These are phyloP conservation scores for Psophia crepitans DNA, from an alignment of 2,113 vertebrate species.

Conservation along the genomic window DNA sequence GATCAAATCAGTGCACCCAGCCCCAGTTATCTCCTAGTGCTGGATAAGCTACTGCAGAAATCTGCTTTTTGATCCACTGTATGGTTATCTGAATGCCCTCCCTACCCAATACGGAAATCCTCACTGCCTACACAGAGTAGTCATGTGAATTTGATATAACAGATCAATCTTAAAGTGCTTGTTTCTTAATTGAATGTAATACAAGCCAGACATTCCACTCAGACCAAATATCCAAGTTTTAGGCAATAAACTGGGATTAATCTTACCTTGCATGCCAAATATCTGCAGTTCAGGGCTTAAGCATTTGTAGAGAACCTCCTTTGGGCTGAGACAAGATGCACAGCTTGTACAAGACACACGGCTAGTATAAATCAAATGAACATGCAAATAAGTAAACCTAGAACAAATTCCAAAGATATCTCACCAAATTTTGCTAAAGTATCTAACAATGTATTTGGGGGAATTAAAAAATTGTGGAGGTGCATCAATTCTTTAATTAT, in stretches of 20 bases:
- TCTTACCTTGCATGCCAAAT: background rate
- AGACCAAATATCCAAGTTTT: background rate
- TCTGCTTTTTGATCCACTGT: background rate
- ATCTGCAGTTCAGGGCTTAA: background rate
- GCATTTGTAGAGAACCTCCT: background rate
- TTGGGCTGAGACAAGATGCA: background rate
- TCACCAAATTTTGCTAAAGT: background rate
- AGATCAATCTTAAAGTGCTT: background rate
- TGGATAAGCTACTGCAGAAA: background rate
- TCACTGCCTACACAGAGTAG: background rate
- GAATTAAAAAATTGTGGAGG: background rate
- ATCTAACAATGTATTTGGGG: background rate
- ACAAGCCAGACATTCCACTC: background rate
- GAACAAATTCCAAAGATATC: background rate
- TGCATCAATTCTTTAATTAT: background rate
- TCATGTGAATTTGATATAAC: background rate
- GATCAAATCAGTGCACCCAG: background rate
- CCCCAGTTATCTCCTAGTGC: background rate
- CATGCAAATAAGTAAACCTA: background rate
- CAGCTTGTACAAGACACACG: background rate
- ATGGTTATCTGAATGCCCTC: background rate
- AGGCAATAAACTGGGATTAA: background rate
- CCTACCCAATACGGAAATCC: background rate
- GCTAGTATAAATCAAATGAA: background rate
- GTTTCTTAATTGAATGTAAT: background rate